Evolutionary conservation across 2,113 vertebrate species (phyloP).

Genomic region (Pica pica): DNA sequence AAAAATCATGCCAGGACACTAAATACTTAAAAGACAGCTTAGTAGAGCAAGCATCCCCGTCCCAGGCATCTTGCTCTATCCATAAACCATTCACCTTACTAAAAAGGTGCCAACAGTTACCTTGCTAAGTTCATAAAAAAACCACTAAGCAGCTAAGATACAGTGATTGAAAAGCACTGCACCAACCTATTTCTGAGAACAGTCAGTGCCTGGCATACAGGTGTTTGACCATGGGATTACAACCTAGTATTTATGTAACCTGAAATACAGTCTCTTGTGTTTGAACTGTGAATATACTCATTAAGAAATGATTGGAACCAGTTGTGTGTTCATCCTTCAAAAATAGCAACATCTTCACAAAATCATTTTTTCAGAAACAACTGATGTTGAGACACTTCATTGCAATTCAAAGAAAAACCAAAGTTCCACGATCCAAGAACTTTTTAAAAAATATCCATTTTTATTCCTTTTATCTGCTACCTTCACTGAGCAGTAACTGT

Average conservation of each 20-base stretch:
- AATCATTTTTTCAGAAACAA: not conserved
- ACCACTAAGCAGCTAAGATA: not conserved
- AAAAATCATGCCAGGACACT: not conserved
- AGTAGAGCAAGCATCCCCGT: not conserved
- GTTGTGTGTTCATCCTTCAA: not conserved
- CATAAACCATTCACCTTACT: not conserved
- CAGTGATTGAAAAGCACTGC: not conserved
- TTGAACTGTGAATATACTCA: not conserved
- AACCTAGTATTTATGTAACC: not conserved
- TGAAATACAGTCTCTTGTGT: not conserved
- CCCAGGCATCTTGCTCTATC: not conserved
- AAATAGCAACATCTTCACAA: not conserved
- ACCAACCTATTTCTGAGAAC: not conserved
- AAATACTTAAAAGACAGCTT: not conserved
- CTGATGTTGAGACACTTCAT: not conserved
- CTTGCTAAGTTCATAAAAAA: not conserved
- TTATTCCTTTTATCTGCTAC: not conserved
- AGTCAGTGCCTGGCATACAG: not conserved
- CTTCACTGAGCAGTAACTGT: not conserved
- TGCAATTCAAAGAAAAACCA: not conserved
- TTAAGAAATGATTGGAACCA: not conserved
- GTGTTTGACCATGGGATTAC: not conserved
- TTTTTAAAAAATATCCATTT: not conserved
- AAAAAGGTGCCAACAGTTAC: not conserved
- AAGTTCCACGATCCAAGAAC: not conserved